Conservation (phyloP, 2,797 vertebrate genomes). For the Catamblyrhynchus diadema region DNA sequence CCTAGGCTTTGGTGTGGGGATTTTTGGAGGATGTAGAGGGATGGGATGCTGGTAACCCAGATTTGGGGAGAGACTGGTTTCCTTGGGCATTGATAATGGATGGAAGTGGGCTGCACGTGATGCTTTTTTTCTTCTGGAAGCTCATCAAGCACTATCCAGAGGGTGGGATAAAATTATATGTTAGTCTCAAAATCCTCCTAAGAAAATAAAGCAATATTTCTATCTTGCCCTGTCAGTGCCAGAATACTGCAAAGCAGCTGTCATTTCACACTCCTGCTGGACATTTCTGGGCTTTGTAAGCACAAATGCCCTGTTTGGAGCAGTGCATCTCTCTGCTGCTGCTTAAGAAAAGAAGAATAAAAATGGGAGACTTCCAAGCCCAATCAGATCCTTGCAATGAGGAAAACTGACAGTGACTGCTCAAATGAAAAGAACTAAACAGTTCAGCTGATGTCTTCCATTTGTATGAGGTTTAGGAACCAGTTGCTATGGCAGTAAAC, state of each 20-base stretch:
- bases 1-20: background rate
- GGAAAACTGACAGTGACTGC: background rate
- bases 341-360: background rate
- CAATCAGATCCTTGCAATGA: background rate
- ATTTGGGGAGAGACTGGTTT: background rate
- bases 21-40: background rate
- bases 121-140: background rate
- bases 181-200: background rate
- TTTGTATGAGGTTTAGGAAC: constrained; percentile 1
- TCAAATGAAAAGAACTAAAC: background rate
- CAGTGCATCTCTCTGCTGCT: background rate
- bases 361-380: background rate
- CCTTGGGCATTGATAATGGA: background rate
- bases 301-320: background rate
- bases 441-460: background rate
- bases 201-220: background rate
- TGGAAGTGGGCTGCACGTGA: background rate
- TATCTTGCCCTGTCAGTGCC: background rate
- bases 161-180: background rate
- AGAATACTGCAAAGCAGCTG: background rate
- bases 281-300: background rate
- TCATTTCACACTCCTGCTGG: background rate
- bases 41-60: background rate
- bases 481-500: constrained; percentile 31
- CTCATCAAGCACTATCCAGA: background rate